Base-by-base conservation (phyloP, 92 coral and sea anemone species). In the Desmophyllum pertusum region DNA sequence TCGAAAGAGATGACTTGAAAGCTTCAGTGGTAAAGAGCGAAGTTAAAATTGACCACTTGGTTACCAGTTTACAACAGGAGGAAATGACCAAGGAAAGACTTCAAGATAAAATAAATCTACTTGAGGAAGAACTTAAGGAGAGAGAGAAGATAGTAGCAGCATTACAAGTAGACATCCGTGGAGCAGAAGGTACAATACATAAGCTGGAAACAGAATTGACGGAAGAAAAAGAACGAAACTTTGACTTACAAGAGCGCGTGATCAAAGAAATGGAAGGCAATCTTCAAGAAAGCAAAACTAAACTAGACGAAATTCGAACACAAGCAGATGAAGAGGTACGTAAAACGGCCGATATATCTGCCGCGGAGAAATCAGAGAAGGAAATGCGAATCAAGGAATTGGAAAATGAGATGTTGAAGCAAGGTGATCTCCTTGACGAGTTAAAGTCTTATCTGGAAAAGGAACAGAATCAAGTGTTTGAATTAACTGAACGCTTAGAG, bases 251-350 rank as follows among this genome's bases (percentile, higher is more conserved):
- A 73, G 92, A 85, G 57, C 78, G 83, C 23, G 89, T 89, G 33
- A 92, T 92, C 7, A 88, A 81, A 61, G 91, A 92, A 71, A 76
- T 92, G 88, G 89, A 87, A 84, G 83, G 80, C 15, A 89, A 73
- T 38, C 87, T 89, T 14, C 78, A 79, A 36, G 89, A 85, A 59
- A 89, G 87, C 71, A 86, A 85, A 57, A 64, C 62, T 50, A 89
- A 78, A 57, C 55, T 89, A 21, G 81, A 78, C 57, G 86, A 85
- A 38, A 79, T 89, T 31, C 81, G 81, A 31, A 55, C 48, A 3
- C 87, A 87, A 73, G 88, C 90, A 43, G 87, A 90, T 13, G 72
- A 88, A 66, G 81, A 87, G 65, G 64, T 83, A 43, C 79, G 62
- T 55, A 83, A 75, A 57, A 84, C 83, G 30, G 48, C 75, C 65